Conservation (phyloP, 2,797 vertebrate species). For the Gallinago nigripennis region DNA sequence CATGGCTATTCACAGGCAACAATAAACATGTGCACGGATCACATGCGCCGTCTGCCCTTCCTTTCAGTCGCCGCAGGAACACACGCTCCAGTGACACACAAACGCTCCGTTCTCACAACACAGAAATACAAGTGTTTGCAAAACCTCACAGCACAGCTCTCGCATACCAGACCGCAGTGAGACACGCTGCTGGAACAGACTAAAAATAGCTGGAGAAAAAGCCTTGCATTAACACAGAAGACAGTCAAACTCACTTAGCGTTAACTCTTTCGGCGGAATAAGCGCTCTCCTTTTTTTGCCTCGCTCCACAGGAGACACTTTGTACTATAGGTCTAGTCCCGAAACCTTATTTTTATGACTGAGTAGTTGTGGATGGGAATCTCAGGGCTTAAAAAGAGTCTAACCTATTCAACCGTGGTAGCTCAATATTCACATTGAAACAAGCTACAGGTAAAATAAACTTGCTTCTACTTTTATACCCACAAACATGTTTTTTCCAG, state of each 20-base stretch:
- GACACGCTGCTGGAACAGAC: constrained; percentile 8
- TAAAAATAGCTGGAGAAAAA: constrained; percentile 53
- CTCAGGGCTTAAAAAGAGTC: not conserved
- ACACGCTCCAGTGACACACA: not conserved
- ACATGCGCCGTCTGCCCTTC: not conserved
- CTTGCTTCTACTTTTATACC: not conserved
- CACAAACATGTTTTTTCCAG: not conserved
- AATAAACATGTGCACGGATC: constrained; percentile 44
- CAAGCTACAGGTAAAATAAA: constrained; percentile 1
- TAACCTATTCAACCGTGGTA: not conserved
- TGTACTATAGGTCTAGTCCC: not conserved
- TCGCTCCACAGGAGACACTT: not conserved
- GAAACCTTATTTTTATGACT: not conserved
- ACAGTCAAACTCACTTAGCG: not conserved
- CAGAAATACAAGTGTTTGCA: constrained; percentile 50
- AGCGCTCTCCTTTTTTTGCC: not conserved
- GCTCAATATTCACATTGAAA: not conserved
- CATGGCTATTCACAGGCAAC: constrained; percentile 36
- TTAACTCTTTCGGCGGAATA: not conserved
- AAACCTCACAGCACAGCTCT: constrained; percentile 44
- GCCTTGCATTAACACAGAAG: not conserved
- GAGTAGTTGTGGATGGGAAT: not conserved
- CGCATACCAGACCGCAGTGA: constrained; percentile 32
- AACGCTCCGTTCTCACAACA: constrained; percentile 33
- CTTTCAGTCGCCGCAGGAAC: not conserved